These are phyloP conservation scores for Merluccius polli DNA, from an alignment of 2,797 vertebrate species.

Conservation along the genomic window DNA sequence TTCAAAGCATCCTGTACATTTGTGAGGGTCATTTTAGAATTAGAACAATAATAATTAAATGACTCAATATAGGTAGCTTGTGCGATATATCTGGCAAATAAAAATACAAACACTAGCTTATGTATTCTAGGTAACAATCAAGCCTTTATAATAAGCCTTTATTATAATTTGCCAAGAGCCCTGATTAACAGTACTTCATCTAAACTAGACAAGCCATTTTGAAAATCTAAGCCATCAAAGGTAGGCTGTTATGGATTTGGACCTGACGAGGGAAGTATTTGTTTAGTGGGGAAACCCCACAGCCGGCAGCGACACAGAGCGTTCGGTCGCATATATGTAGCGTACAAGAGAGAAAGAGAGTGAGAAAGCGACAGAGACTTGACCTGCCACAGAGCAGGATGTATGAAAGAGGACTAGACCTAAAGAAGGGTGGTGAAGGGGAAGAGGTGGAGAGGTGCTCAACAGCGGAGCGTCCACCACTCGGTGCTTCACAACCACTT, in stretches of 20 bases:
- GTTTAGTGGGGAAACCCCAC: background rate
- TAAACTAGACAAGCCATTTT: too few species aligned
- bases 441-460: conserved; percentile 57
- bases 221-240: too few species aligned
- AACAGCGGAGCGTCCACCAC: conserved; percentile 39
- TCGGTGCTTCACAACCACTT: conserved; percentile 47
- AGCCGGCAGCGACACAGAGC: background rate
- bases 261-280: background rate
- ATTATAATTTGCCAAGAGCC: too few species aligned
- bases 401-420: conserved; percentile 14
- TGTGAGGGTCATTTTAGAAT: too few species aligned
- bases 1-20: too few species aligned
- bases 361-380: background rate
- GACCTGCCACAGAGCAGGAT: background rate
- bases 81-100: too few species aligned
- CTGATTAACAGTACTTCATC: too few species aligned
- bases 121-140: too few species aligned
- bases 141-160: too few species aligned
- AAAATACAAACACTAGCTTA: too few species aligned
- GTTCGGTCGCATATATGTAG: background rate
- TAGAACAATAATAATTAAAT: too few species aligned
- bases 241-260: background rate
- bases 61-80: too few species aligned
- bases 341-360: background rate
- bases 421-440: background rate